Evolutionary conservation across 2,113 vertebrate genomes (phyloP).

Genomic region (Calcarius ornatus): DNA sequence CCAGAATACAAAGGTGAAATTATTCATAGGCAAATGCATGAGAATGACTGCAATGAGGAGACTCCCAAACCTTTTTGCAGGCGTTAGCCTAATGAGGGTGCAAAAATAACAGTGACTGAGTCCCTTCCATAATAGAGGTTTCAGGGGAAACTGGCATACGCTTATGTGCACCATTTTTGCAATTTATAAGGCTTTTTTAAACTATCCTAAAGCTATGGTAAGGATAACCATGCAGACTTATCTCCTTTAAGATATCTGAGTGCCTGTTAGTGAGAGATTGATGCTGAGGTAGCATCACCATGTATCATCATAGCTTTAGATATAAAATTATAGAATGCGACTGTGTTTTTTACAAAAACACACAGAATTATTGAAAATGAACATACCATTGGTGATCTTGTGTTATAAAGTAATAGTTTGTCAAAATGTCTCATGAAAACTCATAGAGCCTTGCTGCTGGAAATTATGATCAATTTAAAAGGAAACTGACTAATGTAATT

Average conservation of each 20-base stretch:
- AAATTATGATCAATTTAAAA: neutral
- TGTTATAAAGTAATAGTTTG: neutral
- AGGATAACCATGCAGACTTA: neutral
- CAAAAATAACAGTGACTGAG: neutral
- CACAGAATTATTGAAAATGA: neutral
- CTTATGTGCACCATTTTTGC: neutral
- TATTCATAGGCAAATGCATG: neutral
- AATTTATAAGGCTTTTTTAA: neutral
- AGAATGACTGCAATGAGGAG: neutral
- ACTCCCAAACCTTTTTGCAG: neutral
- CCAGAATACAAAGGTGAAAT: slow-evolving; percentile 26
- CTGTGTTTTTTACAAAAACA: neutral
- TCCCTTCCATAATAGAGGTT: neutral
- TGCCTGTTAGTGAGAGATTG: neutral
- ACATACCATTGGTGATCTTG: fast-evolving
- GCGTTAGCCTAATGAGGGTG: fast-evolving
- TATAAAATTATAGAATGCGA: neutral
- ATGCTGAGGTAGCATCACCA: neutral
- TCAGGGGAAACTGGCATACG: neutral
- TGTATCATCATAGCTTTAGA: neutral
- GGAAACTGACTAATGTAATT: neutral
- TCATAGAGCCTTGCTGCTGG: neutral
- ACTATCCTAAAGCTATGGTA: neutral
- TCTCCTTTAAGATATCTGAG: fast-evolving
- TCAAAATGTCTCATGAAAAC: neutral